Conservation (phyloP, 2,888 invertebrate genomes). For the Himalopsyche tibetana region DNA sequence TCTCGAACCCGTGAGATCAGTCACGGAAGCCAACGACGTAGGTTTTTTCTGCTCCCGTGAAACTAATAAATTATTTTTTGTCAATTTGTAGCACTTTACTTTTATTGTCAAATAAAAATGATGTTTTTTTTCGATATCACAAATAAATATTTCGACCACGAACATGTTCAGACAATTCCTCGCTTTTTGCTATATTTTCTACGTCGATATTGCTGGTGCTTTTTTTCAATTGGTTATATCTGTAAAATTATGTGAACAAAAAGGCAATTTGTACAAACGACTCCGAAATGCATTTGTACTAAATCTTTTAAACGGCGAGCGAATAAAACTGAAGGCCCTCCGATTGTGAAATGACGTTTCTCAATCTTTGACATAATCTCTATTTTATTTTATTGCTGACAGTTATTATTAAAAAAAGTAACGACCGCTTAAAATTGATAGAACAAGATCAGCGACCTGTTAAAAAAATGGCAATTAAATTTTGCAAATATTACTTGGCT, state of each 20-base stretch:
- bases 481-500: neutral
- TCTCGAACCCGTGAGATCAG: too few relatives aligned
- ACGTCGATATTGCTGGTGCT: too few relatives aligned
- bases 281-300: neutral
- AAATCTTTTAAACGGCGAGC: neutral
- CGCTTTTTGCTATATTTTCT: too few relatives aligned
- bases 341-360: neutral
- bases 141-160: too few relatives aligned
- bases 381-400: conserved; percentile 7
- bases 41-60: too few relatives aligned
- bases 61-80: too few relatives aligned
- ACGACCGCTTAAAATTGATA: neutral
- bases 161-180: too few relatives aligned
- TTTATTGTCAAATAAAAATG: too few relatives aligned
- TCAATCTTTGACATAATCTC: conserved; percentile 17
- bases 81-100: too few relatives aligned
- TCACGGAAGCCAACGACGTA: too few relatives aligned
- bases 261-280: neutral
- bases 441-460: conserved; percentile 26
- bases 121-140: too few relatives aligned
- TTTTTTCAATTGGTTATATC: neutral
- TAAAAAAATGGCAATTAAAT: conserved; percentile 8
- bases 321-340: conserved; percentile 15
- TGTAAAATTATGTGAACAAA: neutral
- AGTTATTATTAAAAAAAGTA: neutral